Percentiles rank a stretch among this genome's conserved stretches.
Conservation (phyloP, 2,888 invertebrate species). For the Tinea trinotella region DNA sequence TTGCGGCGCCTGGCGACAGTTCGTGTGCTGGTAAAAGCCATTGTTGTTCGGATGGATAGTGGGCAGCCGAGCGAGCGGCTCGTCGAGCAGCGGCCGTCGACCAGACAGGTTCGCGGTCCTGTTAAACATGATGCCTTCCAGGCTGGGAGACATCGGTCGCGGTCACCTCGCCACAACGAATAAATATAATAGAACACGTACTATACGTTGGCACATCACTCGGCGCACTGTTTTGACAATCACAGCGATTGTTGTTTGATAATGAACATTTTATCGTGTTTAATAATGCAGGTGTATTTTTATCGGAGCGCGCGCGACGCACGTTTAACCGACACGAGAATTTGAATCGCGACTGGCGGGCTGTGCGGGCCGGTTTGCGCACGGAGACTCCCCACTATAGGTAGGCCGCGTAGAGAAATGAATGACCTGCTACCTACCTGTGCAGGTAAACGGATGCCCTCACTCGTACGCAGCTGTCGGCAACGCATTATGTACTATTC, state of each 20-base stretch:
- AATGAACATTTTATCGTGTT: conserved; percentile 8
- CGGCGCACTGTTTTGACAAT: background rate
- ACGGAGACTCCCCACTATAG: conserved; percentile 20
- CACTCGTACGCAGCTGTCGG: conserved; percentile 48
- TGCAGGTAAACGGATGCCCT: conserved; percentile 59
- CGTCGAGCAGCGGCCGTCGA: conserved; percentile 63
- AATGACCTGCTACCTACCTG: conserved; percentile 65
- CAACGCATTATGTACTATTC: conserved; percentile 9
- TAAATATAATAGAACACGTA: background rate
- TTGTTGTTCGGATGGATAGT: conserved; percentile 53
- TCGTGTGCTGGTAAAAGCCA: conserved; percentile 1
- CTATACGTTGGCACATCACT: background rate
- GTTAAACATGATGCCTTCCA: conserved; percentile 68
- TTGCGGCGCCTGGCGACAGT: conserved; percentile 35
- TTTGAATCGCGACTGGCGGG: conserved; percentile 42
- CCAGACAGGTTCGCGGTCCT: conserved; percentile 63
- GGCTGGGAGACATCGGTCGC: conserved; percentile 57
- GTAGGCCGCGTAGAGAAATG: conserved; percentile 51
- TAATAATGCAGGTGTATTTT: conserved; percentile 21
- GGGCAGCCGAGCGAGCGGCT: conserved; percentile 55
- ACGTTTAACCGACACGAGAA: conserved; percentile 30
- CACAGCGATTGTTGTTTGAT: background rate
- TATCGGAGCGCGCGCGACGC: conserved; percentile 42
- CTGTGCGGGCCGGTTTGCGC: conserved; percentile 4
- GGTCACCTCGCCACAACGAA: conserved; percentile 10